phyloP scores from a whole-genome alignment of 2,888 invertebrate species.

The Melanargia galathea region DNA sequence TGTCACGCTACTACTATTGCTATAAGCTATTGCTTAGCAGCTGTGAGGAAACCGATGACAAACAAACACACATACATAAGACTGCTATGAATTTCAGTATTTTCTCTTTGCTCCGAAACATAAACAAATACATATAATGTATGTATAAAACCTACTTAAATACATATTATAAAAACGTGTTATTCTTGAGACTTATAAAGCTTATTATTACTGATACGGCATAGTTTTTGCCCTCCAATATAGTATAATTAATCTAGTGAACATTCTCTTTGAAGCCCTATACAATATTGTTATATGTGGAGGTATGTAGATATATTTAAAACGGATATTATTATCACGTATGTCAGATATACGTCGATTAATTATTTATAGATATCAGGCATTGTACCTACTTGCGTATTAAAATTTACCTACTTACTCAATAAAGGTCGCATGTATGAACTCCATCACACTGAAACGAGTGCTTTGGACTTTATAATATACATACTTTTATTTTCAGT shows the following conservation, averaged over 20 bases:
- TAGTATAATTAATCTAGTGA: neutral
- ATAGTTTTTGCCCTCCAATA: slow-evolving; percentile 12
- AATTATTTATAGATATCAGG: neutral
- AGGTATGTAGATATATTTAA: neutral
- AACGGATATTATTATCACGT: neutral
- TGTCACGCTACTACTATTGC: too few relatives aligned
- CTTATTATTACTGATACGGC: slow-evolving; percentile 13
- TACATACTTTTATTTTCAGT: too few relatives aligned
- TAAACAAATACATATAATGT: neutral
- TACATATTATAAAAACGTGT: slow-evolving; percentile 10
- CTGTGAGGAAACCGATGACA: too few relatives aligned
- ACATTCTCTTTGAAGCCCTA: neutral
- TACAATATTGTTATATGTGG: neutral
- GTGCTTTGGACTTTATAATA: too few relatives aligned
- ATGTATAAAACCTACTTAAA: too few relatives aligned
- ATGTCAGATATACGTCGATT: neutral
- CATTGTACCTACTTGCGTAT: neutral
- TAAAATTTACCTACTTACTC: too few relatives aligned
- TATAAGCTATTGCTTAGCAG: too few relatives aligned
- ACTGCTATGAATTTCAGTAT: too few relatives aligned
- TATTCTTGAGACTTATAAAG: slow-evolving; percentile 12
- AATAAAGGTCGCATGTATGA: neutral
- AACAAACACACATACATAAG: too few relatives aligned
- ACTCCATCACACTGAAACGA: too few relatives aligned
- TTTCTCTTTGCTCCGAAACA: neutral